phyloP scores from a whole-genome alignment of 2,797 vertebrate species.

The Siniperca undulata region DNA sequence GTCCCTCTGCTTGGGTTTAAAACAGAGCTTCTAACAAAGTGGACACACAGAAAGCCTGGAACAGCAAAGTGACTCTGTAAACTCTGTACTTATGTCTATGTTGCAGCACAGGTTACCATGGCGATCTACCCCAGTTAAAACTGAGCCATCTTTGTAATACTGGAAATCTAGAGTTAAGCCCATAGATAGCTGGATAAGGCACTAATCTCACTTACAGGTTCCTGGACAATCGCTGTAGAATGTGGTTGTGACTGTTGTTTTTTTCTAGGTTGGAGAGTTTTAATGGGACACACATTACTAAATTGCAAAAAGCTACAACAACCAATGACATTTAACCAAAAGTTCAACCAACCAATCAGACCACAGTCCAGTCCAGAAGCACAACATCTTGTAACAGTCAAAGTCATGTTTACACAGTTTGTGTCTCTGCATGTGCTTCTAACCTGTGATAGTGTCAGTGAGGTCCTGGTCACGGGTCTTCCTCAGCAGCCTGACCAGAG shows the following conservation, averaged over 20 bases:
- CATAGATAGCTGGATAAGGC: background rate
- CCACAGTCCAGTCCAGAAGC: background rate
- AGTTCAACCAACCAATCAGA: background rate
- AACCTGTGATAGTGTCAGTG: constrained; percentile 95
- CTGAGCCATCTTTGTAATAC: too few species aligned
- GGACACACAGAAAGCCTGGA: too few species aligned
- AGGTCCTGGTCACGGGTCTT: constrained; percentile 94
- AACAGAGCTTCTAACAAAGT: too few species aligned
- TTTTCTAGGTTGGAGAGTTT: background rate
- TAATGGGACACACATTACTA: too few species aligned
- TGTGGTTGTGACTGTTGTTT: too few species aligned
- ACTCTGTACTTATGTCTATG: too few species aligned
- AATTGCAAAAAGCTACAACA: background rate
- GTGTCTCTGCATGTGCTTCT: background rate
- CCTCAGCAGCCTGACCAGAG: constrained; percentile 91
- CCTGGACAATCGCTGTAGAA: too few species aligned
- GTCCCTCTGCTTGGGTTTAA: too few species aligned
- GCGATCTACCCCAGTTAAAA: background rate
- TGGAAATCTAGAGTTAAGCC: background rate
- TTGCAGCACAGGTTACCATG: background rate
- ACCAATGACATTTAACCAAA: background rate
- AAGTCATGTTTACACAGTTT: background rate
- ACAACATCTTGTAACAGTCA: background rate
- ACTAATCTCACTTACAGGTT: background rate
- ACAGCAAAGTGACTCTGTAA: too few species aligned